A percentile compares a stretch with the other conserved stretches of the same genome.
phyloP scores from a whole-genome alignment of 2,888 invertebrate genomes.

The Conops quadrifasciatus region DNA sequence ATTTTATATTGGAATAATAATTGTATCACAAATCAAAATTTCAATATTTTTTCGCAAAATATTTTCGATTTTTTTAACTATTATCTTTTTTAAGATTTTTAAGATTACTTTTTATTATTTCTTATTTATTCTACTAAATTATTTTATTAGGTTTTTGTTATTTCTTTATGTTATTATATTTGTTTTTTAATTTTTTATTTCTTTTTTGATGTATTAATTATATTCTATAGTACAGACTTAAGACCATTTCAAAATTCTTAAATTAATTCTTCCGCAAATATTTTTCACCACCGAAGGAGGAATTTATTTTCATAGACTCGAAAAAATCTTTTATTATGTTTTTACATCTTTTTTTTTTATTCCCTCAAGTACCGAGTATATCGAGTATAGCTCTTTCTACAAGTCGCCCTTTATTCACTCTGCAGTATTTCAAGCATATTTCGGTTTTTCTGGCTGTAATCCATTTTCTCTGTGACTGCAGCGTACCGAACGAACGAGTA shows the following conservation, averaged over 20 bases:
- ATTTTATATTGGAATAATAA: no score
- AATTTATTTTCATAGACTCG: not conserved
- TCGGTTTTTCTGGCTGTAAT: not conserved
- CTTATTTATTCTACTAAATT: no score
- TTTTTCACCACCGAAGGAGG: not conserved
- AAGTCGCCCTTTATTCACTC: constrained; percentile 27
- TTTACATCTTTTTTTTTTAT: not conserved
- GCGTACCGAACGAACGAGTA: not conserved
- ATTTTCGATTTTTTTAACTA: no score
- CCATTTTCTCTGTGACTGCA: constrained; percentile 14
- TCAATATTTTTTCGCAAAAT: no score
- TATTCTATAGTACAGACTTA: no score
- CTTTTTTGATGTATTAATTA: no score
- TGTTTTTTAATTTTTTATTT: no score
- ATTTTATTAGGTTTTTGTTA: no score
- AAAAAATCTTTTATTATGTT: not conserved
- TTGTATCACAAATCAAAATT: no score
- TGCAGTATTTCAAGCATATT: constrained; percentile 32
- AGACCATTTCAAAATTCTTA: not conserved
- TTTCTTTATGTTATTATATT: no score
- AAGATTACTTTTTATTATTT: no score
- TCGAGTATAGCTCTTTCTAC: constrained; percentile 24
- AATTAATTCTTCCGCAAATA: not conserved
- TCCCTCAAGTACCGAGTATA: constrained; percentile 25
- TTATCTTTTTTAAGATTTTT: no score